Base-by-base conservation (phyloP, 2,888 invertebrate species). In the Ophion costatus region DNA sequence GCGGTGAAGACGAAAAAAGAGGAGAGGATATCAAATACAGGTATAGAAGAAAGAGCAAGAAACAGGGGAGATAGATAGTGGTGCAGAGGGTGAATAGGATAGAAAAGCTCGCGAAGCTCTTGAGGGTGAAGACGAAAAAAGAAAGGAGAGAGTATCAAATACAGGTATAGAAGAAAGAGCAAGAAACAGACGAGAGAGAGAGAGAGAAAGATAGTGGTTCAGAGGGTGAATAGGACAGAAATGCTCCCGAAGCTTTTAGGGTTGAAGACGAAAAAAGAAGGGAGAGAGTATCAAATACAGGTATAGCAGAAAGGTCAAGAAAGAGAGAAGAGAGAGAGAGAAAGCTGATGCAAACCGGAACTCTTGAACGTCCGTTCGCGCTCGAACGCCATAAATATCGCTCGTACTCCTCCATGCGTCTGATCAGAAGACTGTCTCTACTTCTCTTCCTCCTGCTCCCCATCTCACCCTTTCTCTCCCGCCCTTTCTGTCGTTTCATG, bases 311-410 rank as follows among this genome's bases (percentile, higher is more conserved):
- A 0, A 64, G 80, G 57, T 4, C 74, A 73, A 64, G 66, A 79
- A 14, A 71, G 38, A 38, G 33, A 42, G 24, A 73, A 29, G 51
- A 33, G 59, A 45, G 33, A 22, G 5, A 29, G 69, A 51, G 59
- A 57, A 17, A 70, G 80, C 81, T 87, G 86, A 86, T 85, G 86
- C 83, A 73, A 80, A 79, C 86, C 79, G 88, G 86, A 84, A 87
- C 75, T 86, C 85, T 79, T 74, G 75, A 82, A 76, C 66, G 78
- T 80, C 80, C 78, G 82, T 80, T 71, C 82, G 71, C 76, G 71
- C 79, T 67, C 83, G 84, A 88, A 88, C 84, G 85, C 88, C 89
- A 89, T 90, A 90, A 89, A 90, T 90, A 89, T 85, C 84, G 80
- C 86, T 67, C 85, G 57, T 87, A 79, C 80, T 80, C 69, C 76